Base-by-base conservation (phyloP, 1,140 invertebrate genomes). In the Scaptomyza graminum region DNA sequence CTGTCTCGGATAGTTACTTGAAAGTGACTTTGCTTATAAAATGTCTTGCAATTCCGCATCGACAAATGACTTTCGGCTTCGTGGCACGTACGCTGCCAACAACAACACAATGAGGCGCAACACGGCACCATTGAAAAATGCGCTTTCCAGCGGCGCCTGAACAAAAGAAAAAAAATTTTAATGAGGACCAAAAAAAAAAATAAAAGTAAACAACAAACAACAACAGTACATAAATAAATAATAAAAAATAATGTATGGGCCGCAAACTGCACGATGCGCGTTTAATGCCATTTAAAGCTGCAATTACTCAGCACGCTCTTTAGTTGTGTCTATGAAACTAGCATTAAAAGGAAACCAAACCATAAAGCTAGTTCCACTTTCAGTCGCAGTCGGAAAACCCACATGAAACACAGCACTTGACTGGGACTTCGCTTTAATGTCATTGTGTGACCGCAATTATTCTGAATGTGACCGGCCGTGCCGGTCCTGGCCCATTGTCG, bases 231-330 rank as follows among this genome's bases (percentile, higher is more conserved):
- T 74, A 64, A 60, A 65, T 69, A 61, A 69, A 69, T 47, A 74
- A 68, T 62, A 51, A n/a, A 61, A 69, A 64, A 39, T 51, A 74
- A 65, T 62, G 43, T 34, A 56, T 28, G 55, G 41, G 54, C 51
- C 44, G 67, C 31, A 52, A 79, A 83, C 76, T 73, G 61, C 76
- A 83, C 77, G 76, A 78, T 72, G 67, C 82, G 84, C 82, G 82
- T 76, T 87, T 79, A 87, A 87, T 88, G 83, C 79, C 83, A 88
- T 87, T 87, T 87, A 87, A 87, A 87, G 76, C 72, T 74, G 79
- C 83, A 87, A 87, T 87, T 87, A 87, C 78, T 88, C 83, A 79
- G 83, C 83, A 87, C 79, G 83, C 78, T 82, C 63, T 61, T 50
- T 59, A 61, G 71, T 64, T 54, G 46, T 56, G 65, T 63, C 68